These are phyloP conservation scores for Lochmaea capreae DNA, from an alignment of 2,888 invertebrate species.

Conservation along the genomic window DNA sequence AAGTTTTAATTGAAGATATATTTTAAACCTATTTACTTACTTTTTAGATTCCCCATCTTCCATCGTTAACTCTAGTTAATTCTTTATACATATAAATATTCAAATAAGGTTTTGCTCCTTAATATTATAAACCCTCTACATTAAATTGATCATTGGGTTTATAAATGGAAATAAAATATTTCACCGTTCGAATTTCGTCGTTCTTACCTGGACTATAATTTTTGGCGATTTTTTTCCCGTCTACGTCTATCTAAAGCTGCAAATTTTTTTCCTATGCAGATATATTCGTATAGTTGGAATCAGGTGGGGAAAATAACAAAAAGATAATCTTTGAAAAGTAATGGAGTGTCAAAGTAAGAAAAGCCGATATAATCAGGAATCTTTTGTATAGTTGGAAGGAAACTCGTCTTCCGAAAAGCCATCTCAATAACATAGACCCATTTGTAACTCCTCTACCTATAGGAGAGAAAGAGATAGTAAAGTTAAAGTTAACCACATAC, in stretches of 20 bases:
- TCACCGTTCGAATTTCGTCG: no score
- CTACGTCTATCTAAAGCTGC: neutral
- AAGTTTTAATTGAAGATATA: no score
- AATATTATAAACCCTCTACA: no score
- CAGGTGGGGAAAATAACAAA: conserved; percentile 26
- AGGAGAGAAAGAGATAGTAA: neutral
- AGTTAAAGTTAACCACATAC: conserved; percentile 18
- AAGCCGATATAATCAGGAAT: conserved; percentile 24
- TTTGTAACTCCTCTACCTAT: conserved; percentile 20
- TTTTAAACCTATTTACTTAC: no score
- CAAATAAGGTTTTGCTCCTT: no score
- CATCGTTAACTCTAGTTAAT: no score
- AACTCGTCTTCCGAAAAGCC: conserved; percentile 28
- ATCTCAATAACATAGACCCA: conserved; percentile 27
- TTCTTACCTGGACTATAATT: neutral
- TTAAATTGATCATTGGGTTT: no score
- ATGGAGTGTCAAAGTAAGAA: conserved; percentile 34
- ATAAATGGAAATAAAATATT: no score
- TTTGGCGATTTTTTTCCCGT: neutral
- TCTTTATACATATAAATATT: no score
- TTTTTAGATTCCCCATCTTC: no score
- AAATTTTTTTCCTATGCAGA: conserved; percentile 14
- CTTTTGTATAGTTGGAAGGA: conserved; percentile 28
- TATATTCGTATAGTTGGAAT: conserved; percentile 14
- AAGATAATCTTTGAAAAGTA: conserved; percentile 32